Base-by-base conservation (phyloP, 1,140 invertebrate genomes). In the Coenobita brevimanus region DNA sequence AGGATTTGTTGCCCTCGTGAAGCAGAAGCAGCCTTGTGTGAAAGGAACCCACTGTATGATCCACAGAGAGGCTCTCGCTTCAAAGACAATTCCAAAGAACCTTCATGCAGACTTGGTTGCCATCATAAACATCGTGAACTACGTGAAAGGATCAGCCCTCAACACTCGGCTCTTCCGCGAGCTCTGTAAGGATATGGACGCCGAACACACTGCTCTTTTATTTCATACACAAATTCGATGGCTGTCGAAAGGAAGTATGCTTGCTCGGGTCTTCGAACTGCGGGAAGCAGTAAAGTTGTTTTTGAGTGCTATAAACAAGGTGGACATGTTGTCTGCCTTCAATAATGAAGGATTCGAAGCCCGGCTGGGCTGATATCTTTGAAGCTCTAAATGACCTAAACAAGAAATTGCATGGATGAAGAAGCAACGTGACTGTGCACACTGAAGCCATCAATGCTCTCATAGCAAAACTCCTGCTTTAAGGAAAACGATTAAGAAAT, bases 221-320 rank as follows among this genome's bases (percentile, higher is more conserved):
- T 64, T 82, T 57, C 38, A 41, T 30, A 67, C 54, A 27, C 60
- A 82, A 1, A 57, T 60, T 10, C 57, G 79, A n/a, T 81, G 79
- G 0, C 79, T 64, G 33, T 81, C 46, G 15, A 81, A 81, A 36
- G 79, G 79, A 13, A 81, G 38, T 15, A 36, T 81, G 50, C 6
- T 81, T 10, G 36, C 50, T n/a, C 33, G 24, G 50, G 73, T 76
- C 30, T 76, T 76, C 36, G 73, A 76, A 76, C 73, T 76, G 30
- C 38, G 30, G 73, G 73, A 43, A 76, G 73, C 10, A 43, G n/a
- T 76, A 43, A 76, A 76, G 73, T 76, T 76, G 73, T 76, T 76
- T 43, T 76, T 76, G 73, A 43, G 64, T 69, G 6, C 4, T n/a
- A 69, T 6, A 6, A 69, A 6, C 64, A 69, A 69, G 64, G 64